Percentiles rank a stretch among this genome's conserved stretches.
phyloP scores from a whole-genome alignment of 2,888 invertebrate species.

The Brachyptera risi region DNA sequence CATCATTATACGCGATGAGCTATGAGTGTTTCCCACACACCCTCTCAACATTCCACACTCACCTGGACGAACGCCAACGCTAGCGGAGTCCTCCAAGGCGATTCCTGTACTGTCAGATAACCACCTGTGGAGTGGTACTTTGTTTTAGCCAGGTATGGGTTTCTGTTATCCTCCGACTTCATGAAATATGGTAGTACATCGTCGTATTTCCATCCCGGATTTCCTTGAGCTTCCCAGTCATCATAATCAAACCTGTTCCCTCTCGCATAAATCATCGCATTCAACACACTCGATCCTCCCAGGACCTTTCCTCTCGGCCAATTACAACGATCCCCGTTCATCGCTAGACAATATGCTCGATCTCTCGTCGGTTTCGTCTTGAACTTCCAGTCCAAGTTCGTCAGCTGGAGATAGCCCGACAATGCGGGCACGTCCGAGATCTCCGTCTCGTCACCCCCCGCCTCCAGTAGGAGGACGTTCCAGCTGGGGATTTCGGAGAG shows the following conservation, averaged over 20 bases:
- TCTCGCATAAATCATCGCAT: conserved; percentile 88
- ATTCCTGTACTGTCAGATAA: conserved; percentile 70
- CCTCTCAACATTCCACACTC: no score
- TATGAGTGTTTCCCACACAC: no score
- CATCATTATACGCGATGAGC: no score
- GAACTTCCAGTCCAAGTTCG: conserved; percentile 89
- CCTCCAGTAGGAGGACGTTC: conserved; percentile 79
- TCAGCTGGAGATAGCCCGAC: conserved; percentile 78
- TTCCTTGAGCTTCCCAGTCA: conserved; percentile 77
- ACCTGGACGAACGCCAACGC: conserved; percentile 80
- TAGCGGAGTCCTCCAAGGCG: conserved; percentile 78
- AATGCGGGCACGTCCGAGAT: conserved; percentile 83
- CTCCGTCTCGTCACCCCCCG: conserved; percentile 84
- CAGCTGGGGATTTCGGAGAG: conserved; percentile 76
- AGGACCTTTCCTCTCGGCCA: conserved; percentile 90
- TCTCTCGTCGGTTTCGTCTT: conserved; percentile 75
- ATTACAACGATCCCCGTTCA: conserved; percentile 82
- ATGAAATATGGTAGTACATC: conserved; percentile 79
- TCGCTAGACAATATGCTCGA: conserved; percentile 79
- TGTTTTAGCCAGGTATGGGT: conserved; percentile 71
- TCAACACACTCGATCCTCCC: conserved; percentile 82
- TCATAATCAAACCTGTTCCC: conserved; percentile 86
- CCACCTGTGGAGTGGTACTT: conserved; percentile 75
- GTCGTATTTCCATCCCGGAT: conserved; percentile 81
- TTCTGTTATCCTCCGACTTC: conserved; percentile 84